Conservation (phyloP, 2,113 vertebrate species). For the Scophthalmus maximus region DNA sequence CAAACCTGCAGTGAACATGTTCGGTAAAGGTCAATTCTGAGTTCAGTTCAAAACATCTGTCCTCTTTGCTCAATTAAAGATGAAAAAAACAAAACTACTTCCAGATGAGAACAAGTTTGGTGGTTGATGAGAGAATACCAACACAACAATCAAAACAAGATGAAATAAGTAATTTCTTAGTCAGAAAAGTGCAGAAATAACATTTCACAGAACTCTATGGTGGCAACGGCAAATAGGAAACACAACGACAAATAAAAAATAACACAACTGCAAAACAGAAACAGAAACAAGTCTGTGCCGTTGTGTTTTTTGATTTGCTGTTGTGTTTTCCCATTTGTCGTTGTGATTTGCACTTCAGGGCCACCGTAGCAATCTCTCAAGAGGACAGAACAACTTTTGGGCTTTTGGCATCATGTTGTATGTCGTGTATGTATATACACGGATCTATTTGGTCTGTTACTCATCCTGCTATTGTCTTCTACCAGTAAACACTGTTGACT, state of each 20-base stretch:
- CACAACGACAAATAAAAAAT: no score
- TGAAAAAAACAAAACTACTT: constrained; percentile 5
- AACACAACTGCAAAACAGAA: no score
- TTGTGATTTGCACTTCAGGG: no score
- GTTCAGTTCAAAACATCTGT: constrained; percentile 3
- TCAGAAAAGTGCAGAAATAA: neutral
- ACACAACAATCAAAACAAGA: neutral
- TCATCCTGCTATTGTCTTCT: no score
- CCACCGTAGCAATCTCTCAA: no score
- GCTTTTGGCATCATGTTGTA: neutral
- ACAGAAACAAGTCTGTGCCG: no score
- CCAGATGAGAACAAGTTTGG: constrained; percentile 5
- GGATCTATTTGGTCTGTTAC: neutral
- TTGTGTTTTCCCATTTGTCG: no score
- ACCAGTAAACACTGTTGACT: constrained; percentile 69
- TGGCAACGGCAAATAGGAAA: no score
- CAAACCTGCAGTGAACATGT: neutral
- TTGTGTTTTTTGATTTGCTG: no score
- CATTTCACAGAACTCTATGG: neutral
- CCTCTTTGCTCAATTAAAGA: neutral
- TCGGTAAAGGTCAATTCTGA: neutral
- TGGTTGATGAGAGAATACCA: neutral
- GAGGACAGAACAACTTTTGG: neutral
- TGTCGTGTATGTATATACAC: no score
- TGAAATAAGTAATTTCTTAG: neutral